A percentile compares a stretch with the other conserved stretches of the same genome.
phyloP scores from a whole-genome alignment of 1,140 invertebrate genomes.

The Ganaspis sp. region DNA sequence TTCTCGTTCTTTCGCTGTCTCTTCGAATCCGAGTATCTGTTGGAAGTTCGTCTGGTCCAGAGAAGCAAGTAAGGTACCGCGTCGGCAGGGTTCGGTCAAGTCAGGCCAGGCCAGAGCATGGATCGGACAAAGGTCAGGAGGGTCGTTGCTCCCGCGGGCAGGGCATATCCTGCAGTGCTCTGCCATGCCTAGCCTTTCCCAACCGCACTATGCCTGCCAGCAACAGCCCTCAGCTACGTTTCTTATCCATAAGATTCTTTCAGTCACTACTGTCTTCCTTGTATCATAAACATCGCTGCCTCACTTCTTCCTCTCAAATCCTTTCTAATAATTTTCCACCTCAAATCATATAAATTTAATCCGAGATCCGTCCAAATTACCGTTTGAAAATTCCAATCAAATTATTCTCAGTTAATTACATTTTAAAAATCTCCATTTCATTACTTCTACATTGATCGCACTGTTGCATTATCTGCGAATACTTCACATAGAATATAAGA shows the following conservation, averaged over 20 bases:
- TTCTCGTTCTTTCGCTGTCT: no score
- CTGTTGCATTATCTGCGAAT: no score
- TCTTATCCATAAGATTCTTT: slow-evolving; percentile 25
- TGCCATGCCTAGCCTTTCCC: slow-evolving; percentile 52
- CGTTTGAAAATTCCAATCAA: neutral
- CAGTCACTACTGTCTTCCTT: slow-evolving; percentile 31
- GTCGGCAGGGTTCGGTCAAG: slow-evolving; percentile 60
- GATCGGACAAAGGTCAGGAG: slow-evolving; percentile 74
- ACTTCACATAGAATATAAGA: no score
- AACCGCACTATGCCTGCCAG: slow-evolving; percentile 42
- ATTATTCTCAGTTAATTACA: neutral
- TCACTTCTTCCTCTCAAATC: slow-evolving; percentile 1
- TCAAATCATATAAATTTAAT: slow-evolving; percentile 7
- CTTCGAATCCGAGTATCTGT: neutral
- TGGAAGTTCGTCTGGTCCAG: slow-evolving; percentile 43
- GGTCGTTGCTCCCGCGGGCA: slow-evolving; percentile 75
- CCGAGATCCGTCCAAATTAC: neutral
- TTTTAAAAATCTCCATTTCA: no score
- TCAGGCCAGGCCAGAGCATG: slow-evolving; percentile 68
- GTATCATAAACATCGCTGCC: neutral
- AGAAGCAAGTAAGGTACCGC: slow-evolving; percentile 57
- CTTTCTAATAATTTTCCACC: neutral
- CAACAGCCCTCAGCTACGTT: slow-evolving; percentile 45
- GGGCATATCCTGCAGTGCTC: slow-evolving; percentile 71
- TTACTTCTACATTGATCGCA: no score